Evolutionary conservation across 53 echinoderm and acorn worm genomes (phyloP).

Genomic region (Apostichopus leukothele): DNA sequence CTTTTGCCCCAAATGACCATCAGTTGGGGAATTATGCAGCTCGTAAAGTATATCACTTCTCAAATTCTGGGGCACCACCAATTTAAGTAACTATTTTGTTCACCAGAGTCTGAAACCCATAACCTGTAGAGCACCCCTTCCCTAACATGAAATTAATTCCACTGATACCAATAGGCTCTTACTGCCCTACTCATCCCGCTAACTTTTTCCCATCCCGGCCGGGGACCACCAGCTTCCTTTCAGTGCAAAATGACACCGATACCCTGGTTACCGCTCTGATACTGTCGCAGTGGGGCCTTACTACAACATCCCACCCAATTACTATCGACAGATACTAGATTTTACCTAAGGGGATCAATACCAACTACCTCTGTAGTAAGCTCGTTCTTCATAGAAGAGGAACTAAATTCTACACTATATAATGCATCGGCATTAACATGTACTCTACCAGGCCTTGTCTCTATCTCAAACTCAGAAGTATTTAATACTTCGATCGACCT

Average conservation of each 20-base stretch:
- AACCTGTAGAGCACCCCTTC: slow-evolving; percentile 26
- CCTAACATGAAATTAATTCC: slow-evolving; percentile 18
- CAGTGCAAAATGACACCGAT: slow-evolving; percentile 1
- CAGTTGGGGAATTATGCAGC: slow-evolving; percentile 39
- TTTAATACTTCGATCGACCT: slow-evolving; percentile 24
- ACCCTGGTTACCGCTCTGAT: not conserved
- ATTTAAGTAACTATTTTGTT: not conserved
- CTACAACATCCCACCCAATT: slow-evolving; percentile 11
- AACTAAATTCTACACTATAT: slow-evolving; percentile 2
- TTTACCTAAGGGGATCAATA: too few relatives aligned
- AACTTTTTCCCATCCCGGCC: not conserved
- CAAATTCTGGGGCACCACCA: slow-evolving; percentile 7
- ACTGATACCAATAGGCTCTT: slow-evolving; percentile 43
- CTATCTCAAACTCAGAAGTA: slow-evolving; percentile 42
- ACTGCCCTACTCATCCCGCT: slow-evolving; percentile 24
- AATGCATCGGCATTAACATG: slow-evolving; percentile 55
- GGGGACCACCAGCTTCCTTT: not conserved
- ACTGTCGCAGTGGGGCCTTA: not conserved
- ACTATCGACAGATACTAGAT: not conserved
- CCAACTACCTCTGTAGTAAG: too few relatives aligned
- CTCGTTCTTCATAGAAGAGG: too few relatives aligned
- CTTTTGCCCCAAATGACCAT: slow-evolving; percentile 21
- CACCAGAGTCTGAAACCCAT: slow-evolving; percentile 41
- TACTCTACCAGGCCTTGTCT: slow-evolving; percentile 29
- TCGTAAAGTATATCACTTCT: slow-evolving; percentile 19